phyloP scores from a whole-genome alignment of 1,140 invertebrate species.

The Philopotamus ludificatus region DNA sequence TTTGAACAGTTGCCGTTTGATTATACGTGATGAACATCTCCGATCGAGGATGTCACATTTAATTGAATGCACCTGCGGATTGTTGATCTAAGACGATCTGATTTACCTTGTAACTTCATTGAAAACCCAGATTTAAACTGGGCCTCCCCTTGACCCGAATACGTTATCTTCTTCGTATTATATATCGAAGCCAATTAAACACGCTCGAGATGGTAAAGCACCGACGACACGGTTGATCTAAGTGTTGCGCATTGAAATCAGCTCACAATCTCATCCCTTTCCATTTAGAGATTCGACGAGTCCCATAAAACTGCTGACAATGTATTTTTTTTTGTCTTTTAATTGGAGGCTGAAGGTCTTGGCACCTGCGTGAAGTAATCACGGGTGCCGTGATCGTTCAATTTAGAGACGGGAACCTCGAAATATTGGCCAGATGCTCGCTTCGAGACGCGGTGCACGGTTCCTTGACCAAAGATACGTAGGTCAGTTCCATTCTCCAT shows the following conservation, averaged over 20 bases:
- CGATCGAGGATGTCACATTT: constrained; percentile 6
- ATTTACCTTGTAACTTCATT: constrained; percentile 19
- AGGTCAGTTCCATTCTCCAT: not conserved
- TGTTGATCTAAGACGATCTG: constrained; percentile 9
- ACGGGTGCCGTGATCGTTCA: not conserved
- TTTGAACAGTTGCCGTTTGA: not conserved
- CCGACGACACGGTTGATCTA: not conserved
- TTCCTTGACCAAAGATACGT: not conserved
- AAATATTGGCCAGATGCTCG: not conserved
- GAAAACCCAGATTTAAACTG: constrained; percentile 20
- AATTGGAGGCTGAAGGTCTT: not conserved
- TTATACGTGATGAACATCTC: not conserved
- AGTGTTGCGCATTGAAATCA: not conserved
- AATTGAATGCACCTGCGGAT: constrained; percentile 7
- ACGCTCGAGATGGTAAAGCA: not conserved
- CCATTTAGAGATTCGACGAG: not conserved
- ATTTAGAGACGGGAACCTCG: not conserved
- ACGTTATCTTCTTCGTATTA: constrained; percentile 10
- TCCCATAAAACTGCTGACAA: not conserved
- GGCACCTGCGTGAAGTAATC: not conserved
- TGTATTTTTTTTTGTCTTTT: not conserved
- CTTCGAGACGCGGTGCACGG: not conserved
- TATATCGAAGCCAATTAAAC: constrained; percentile 19
- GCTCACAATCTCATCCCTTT: not conserved
- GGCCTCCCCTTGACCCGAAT: constrained; percentile 15